Evolutionary conservation across 53 echinoderm and acorn worm species (phyloP), one percentile per base, ranked within the genome.

Genomic region (Echinarachnius parma): DNA sequence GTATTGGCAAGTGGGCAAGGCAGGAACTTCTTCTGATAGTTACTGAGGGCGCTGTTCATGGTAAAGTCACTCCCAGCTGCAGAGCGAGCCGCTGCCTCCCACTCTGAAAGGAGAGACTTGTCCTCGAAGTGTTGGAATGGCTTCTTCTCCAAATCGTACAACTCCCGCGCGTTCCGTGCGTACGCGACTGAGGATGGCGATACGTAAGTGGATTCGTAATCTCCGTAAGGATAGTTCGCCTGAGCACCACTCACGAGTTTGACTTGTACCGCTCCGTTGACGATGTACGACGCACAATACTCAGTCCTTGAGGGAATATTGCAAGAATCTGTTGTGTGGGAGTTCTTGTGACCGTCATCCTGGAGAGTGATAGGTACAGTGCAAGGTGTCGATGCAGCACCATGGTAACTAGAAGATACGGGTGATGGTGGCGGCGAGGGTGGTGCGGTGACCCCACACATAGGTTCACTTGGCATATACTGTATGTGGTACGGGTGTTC

Each of bases 1-100:
- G 92, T 92, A 34, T 83, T 92, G 32, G 92, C 92, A 76, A 92
- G 63, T 3, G 92, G 84, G 44, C 92, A 92, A 10, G 92, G 92
- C 33, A 92, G 69, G 28, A 66, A 49, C 48, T 75, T 77, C 20
- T 74, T 53, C 46, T 77, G 64, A 66, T 82, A 82, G 16, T 27
- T 34, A 21, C 60, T 60, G 9, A 44, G 49, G 21, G 83, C 34
- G 30, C 64, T 58, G 47, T 60, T 34, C 13, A 42, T 53, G 8
- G 61, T 36, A 32, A 64, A 48, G 32, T 83, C 83, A 25, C 53
- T 68, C n/a, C 66, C 53, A 11, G 57, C 59, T 2, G 77, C 56
- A n/a, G 10, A 11, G 27, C 23, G 15, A 35, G 57, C 30, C 15
- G 4, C 18, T 5, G 68, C 49, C 33, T 68, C 68, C 74, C 74